Evolutionary conservation across 2,797 vertebrate genomes (phyloP).

Genomic region (Martes flavigula): DNA sequence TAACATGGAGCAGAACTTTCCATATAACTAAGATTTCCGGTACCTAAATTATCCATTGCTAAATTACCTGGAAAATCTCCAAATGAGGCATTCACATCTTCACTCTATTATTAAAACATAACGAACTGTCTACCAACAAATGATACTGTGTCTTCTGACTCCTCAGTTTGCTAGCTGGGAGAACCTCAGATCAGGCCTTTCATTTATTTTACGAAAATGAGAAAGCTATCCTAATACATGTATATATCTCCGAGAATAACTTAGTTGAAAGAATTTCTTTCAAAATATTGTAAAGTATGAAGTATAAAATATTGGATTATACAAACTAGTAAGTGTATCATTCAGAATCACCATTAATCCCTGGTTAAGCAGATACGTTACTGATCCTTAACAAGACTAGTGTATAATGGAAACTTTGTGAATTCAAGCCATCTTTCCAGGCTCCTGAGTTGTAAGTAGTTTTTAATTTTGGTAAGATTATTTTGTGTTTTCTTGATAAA

Average conservation of each 20-base stretch:
- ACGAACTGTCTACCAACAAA: neutral
- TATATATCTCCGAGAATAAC: neutral
- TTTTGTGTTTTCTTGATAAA: neutral
- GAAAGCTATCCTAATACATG: neutral
- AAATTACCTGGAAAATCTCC: conserved; percentile 5
- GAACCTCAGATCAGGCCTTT: neutral
- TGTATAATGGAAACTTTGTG: neutral
- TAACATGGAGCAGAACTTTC: neutral
- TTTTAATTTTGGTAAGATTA: neutral
- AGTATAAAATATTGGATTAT: neutral
- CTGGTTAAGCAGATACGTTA: neutral
- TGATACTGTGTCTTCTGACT: neutral
- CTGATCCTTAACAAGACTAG: neutral
- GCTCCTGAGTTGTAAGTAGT: neutral
- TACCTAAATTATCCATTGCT: neutral
- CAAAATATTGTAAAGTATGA: neutral
- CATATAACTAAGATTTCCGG: neutral
- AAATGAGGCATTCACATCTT: neutral
- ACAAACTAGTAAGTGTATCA: neutral
- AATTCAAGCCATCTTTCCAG: neutral
- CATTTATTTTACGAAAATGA: neutral
- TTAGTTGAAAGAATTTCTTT: neutral
- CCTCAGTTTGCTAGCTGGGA: neutral
- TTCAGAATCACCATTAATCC: neutral
- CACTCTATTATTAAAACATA: neutral